Base-by-base conservation (phyloP, 2,113 vertebrate genomes). In the Indri indri region DNA sequence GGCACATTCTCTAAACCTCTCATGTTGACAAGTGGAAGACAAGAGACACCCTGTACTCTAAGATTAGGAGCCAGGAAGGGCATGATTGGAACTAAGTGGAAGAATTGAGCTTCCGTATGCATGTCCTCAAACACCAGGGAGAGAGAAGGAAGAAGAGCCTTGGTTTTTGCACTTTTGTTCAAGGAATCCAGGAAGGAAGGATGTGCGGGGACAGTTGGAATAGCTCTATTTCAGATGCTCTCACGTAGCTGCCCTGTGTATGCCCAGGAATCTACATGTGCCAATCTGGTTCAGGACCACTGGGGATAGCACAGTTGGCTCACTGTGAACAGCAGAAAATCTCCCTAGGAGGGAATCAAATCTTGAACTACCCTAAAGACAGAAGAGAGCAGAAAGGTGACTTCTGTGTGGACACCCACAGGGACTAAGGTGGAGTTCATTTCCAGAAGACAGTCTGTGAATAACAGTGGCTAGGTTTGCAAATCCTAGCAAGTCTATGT, bases 201-300 rank as follows among this genome's bases (percentile, higher is more conserved):
- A 34, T 32, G 11, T 47, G 20, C n/a, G 6, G 10, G 6, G 11
- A 11, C 8, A 57, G 34, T 0, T 4, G 11, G 2, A 45, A 22
- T 6, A 34, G 42, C 20, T 40, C 20, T 47, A 30, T 34, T 94
- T 88, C 32, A n/a, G 32, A 61, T n/a, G 42, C 2, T 40, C 25
- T 11, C 45, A 22, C 0, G 6, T 10, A 34, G 54, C 63, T 63
- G 37, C 14, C 66, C 37, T 42, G 7, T 14, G 2, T 4, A 37
- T 2, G 1, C 66, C 73, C 54, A 3, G 59, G 63, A 42, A 45
- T 65, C 5, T 47, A 45, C 18, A 4, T 45, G 47, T 73, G 57
- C 42, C 23, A 45, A 61, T 37, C 25, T 42, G 47, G n/a, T 20
- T 86, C n/a, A 3, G 18, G 57, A n/a, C 71, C 34, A 16, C 6